These are phyloP conservation scores for Parauchenoglanis punctatus DNA, from an alignment of 2,797 vertebrate genomes.

Conservation along the genomic window DNA sequence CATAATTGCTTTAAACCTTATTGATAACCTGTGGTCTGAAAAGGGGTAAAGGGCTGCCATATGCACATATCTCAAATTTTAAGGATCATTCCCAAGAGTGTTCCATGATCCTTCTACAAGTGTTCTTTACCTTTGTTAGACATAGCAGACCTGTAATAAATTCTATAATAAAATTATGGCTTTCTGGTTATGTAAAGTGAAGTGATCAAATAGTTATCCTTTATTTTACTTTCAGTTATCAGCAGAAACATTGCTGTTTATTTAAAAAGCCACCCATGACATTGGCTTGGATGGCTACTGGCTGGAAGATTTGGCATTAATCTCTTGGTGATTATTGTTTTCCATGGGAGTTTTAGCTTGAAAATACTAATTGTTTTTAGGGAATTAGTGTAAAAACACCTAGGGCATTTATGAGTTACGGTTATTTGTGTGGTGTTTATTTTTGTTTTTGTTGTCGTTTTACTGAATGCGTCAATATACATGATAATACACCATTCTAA, in stretches of 20 bases:
- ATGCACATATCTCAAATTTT: too few species aligned
- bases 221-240: neutral
- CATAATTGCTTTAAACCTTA: neutral
- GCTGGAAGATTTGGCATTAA: neutral
- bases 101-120: neutral
- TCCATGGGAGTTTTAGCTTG: neutral
- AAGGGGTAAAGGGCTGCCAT: neutral
- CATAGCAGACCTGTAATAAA: too few species aligned
- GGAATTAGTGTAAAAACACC: neutral
- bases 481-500: neutral
- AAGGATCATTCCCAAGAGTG: neutral
- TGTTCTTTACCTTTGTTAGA: neutral
- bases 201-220: neutral
- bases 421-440: neutral
- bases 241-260: neutral
- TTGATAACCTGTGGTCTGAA: neutral
- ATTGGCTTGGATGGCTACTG: neutral
- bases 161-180: neutral
- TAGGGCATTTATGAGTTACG: neutral
- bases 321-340: constrained; percentile 11
- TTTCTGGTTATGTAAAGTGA: neutral
- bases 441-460: neutral
- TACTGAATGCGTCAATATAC: neutral
- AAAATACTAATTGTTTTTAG: neutral
- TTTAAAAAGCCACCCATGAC: constrained; percentile 7